Evolutionary conservation across 2,797 vertebrate species (phyloP).

Genomic region (Characodon lateralis): DNA sequence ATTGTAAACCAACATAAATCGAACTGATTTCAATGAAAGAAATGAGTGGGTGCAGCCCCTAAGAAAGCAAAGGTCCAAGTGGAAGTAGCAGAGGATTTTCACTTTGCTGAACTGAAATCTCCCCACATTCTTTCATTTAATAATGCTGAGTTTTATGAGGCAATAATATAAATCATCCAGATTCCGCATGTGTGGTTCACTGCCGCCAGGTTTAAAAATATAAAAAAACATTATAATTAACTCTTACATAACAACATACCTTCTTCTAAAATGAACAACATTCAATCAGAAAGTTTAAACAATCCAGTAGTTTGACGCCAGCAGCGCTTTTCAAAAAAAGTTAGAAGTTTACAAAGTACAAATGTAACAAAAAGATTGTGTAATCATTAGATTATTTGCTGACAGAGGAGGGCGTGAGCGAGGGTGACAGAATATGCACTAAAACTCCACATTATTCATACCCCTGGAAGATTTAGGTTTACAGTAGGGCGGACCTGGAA

Average conservation of each 20-base stretch:
- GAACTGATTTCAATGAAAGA: slow-evolving; percentile 78
- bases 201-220: neutral
- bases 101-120: slow-evolving; percentile 1
- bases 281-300: neutral
- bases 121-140: slow-evolving; percentile 12
- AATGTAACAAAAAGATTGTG: neutral
- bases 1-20: slow-evolving; percentile 79
- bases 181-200: neutral
- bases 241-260: neutral
- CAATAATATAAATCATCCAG: slow-evolving; percentile 5
- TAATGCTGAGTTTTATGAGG: slow-evolving; percentile 1
- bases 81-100: slow-evolving; percentile 65
- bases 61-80: slow-evolving; percentile 68
- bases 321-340: neutral
- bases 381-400: neutral
- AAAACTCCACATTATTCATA: too few species aligned
- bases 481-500: neutral
- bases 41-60: slow-evolving; percentile 66
- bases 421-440: neutral
- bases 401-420: neutral
- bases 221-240: slow-evolving; percentile 3
- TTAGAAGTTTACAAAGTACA: neutral
- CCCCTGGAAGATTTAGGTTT: neutral
- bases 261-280: neutral
- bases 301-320: neutral